Conservation (phyloP, 1,140 invertebrate species). For the Meloidogyne exigua region DNA sequence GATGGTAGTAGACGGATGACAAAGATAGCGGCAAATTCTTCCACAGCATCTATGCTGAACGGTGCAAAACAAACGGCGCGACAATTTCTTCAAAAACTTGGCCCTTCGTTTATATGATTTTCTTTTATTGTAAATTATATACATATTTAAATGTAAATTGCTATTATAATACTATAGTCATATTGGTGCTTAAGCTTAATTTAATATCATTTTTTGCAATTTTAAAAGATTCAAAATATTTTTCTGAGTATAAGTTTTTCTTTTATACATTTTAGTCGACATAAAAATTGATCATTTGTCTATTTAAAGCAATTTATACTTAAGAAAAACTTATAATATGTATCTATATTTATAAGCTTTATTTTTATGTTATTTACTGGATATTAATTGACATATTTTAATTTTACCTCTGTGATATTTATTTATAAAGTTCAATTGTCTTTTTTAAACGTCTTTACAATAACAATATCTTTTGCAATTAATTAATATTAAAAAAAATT, state of each 20-base stretch:
- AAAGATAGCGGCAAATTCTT: background rate
- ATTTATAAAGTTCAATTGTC: background rate
- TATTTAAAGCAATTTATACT: no score
- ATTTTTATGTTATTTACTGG: background rate
- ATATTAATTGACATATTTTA: background rate
- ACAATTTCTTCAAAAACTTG: constrained; percentile 6
- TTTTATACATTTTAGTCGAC: no score
- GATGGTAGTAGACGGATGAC: background rate
- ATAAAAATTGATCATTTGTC: no score
- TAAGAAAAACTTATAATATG: no score
- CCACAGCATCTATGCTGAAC: background rate
- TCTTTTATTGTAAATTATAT: constrained; percentile 44
- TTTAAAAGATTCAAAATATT: background rate
- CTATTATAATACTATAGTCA: background rate
- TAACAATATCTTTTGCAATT: background rate
- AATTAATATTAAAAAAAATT: background rate
- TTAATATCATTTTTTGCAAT: background rate
- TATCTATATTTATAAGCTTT: no score
- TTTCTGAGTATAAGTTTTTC: background rate
- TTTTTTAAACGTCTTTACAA: background rate
- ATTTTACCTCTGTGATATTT: background rate
- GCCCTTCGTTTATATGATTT: constrained; percentile 17
- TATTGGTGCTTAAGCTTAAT: background rate
- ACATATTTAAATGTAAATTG: background rate
- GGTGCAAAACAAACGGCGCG: background rate